Base-by-base conservation (phyloP, 1,140 invertebrate species). In the Vollenhovia emeryi region DNA sequence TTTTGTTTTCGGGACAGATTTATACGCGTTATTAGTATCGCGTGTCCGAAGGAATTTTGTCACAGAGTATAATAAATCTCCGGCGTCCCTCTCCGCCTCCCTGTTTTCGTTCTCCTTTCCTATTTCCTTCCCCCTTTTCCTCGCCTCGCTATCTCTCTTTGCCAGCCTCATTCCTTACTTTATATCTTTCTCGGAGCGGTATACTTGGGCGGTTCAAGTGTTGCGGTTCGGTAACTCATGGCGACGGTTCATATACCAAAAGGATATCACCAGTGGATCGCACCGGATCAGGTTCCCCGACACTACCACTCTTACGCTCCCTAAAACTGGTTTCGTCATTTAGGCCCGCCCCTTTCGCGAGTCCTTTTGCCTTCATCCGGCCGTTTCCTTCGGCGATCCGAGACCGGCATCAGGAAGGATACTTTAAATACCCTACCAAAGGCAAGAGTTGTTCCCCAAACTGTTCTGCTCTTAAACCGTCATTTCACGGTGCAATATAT, bases 281-380 rank as follows among this genome's bases (percentile, higher is more conserved):
- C 86, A 80, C 57, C 76, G 62, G 48, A 80, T 85, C 88, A 64
- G 75, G 83, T 86, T 89, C 60, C 57, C 36, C n/a, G 83, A 84
- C 80, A 88, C 91, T 91, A 91, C 90, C 85, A 71, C 88, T 92
- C 76, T 92, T 92, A 92, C 91, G 91, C 90, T 91, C 87, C 84
- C 89, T 68, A 90, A 90, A 91, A 91, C 90, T 91, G 90, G 90
- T 91, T 91, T 89, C 73, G 89, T 91, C 85, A 76, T 87, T 88
- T 88, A 85, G 80, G 36, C 69, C 85, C 88, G 85, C 88, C 87
- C 59, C 60, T 84, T 88, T 82, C 57, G 60, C 43, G 87, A 87
- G 84, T 84, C 86, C 74, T 85, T 89, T 80, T 60, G 64, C 86
- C 62, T 68, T 80, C 33, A 40, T 55, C 50, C 13, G 1, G n/a